Evolutionary conservation across 2,888 invertebrate genomes (phyloP), one percentile per base, ranked within the genome.

Genomic region (Tenthredo livida): DNA sequence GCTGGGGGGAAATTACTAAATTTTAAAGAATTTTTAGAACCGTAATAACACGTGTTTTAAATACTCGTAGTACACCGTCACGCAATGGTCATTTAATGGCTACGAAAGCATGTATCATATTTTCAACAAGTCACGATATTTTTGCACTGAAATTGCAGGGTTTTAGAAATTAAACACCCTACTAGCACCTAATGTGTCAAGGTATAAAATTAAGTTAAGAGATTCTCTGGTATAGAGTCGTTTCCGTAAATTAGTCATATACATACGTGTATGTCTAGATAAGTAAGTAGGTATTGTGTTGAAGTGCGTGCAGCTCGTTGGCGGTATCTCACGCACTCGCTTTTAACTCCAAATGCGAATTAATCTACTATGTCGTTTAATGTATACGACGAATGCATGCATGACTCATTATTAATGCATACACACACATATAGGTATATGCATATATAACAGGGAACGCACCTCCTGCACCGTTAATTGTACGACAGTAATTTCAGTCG

Each of bases 251-350:
- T 70, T 15, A 70, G 70, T 70, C 70, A 70, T 33, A 70, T 33
- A n/a, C n/a, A 70, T 29, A 29, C 33, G 17, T 37, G 15, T 37
- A 29, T 2, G 37, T 70, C 17, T 70, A 70, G 47, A 47, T 15
- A 47, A 15, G 37, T 70, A 15, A n/a, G 9, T 37, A 70, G 70
- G 70, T n/a, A 70, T 70, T 37, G 33, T 70, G 61, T 73, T 9
- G 40, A 73, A 43, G 72, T 73, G 43, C 72, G 67, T 67, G 67
- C 67, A 67, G 33, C 33, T 67, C 33, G 33, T 33, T 67, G 65
- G 21, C 67, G 67, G 67, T 67, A 67, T 67, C 67, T 29, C 67
- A 67, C 33, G 67, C 33, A 17, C 33, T 33, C 33, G 67, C 33
- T 67, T 67, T 33, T 33, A 67, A 67, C 25, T 67, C 67, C 33